Conservation (phyloP, 1,140 invertebrate species). For the Eulimnadia texana region DNA sequence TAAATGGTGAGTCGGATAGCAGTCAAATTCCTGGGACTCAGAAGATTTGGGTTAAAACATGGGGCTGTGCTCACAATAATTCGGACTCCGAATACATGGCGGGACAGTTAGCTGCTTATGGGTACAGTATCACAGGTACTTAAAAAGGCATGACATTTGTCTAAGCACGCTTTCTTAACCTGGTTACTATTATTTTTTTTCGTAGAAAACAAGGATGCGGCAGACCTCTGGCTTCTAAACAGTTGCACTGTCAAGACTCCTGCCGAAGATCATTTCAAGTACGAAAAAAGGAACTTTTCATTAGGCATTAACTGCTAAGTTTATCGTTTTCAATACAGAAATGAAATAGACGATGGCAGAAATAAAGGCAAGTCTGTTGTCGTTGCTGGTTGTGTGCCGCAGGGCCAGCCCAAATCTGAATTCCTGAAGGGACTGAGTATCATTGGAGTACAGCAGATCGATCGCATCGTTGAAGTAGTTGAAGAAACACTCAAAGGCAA, state of each 20-base stretch:
- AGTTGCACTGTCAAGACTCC: constrained; percentile 97
- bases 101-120: constrained; percentile 71
- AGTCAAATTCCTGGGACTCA: constrained; percentile 65
- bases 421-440: constrained; percentile 73
- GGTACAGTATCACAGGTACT: constrained; percentile 59
- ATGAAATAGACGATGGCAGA: constrained; percentile 70
- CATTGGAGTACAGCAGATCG: constrained; percentile 95
- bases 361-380: constrained; percentile 69
- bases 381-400: constrained; percentile 91
- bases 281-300: constrained; percentile 18
- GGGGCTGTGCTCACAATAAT: constrained; percentile 57
- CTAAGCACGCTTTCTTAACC: background rate
- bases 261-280: constrained; percentile 86
- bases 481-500: constrained; percentile 87
- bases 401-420: constrained; percentile 57
- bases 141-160: constrained; percentile 3
- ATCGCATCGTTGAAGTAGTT: constrained; percentile 95
- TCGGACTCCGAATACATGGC: constrained; percentile 78
- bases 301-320: constrained; percentile 1
- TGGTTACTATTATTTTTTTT: constrained; percentile 11
- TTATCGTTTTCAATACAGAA: too few relatives aligned
- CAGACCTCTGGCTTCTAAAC: constrained; percentile 90
- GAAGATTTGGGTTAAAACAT: constrained; percentile 85
- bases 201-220: constrained; percentile 54
- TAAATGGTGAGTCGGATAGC: background rate